Evolutionary conservation across 2,797 vertebrate genomes (phyloP).

Genomic region (Lacerta bilineata): DNA sequence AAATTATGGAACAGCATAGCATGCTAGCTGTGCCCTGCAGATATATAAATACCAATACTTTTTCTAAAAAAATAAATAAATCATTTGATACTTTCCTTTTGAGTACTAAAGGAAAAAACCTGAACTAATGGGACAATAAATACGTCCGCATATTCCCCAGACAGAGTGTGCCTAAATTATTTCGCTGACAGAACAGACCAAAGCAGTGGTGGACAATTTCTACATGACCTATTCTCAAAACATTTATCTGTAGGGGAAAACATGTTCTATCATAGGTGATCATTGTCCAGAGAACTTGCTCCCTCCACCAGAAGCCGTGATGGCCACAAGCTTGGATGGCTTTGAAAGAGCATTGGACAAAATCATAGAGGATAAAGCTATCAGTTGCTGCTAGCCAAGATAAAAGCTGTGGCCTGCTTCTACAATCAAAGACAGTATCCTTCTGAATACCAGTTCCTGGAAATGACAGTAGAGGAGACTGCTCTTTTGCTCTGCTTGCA

Average conservation of each 20-base stretch:
- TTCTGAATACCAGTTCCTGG: too few relatives aligned
- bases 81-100: fast-evolving
- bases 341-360: too few relatives aligned
- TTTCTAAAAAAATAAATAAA: neutral
- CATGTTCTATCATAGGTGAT: neutral
- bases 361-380: too few relatives aligned
- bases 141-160: neutral
- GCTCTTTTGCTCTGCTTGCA: too few relatives aligned
- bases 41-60: neutral
- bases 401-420: too few relatives aligned
- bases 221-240: neutral
- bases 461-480: too few relatives aligned
- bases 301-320: too few relatives aligned
- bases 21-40: slow-evolving; percentile 1
- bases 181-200: neutral
- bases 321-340: too few relatives aligned
- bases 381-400: too few relatives aligned
- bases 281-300: neutral
- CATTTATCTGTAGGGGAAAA: neutral
- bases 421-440: too few relatives aligned
- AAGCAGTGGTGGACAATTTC: neutral
- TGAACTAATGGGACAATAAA: neutral
- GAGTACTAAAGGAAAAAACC: neutral
- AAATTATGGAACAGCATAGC: slow-evolving; percentile 57
- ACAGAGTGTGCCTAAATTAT: neutral